phyloP scores from a whole-genome alignment of 30 jellyfish, hydroid and myxozoan species.

The Aurelia aurita complex sp. Pacific region DNA sequence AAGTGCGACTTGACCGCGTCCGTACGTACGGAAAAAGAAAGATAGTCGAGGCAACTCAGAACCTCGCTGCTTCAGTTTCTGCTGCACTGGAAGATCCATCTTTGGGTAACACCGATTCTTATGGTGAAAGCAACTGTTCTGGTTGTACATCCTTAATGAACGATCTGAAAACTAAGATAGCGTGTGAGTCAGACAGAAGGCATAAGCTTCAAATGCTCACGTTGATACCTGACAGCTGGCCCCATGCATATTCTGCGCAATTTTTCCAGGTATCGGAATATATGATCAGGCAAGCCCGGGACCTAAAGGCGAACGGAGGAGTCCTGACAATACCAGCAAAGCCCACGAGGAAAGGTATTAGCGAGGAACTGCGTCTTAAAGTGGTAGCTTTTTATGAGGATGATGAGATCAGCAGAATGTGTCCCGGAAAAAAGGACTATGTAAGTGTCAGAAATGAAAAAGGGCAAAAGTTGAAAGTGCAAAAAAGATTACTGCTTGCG shows the following conservation, averaged over 20 bases:
- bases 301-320: slow-evolving; percentile 2
- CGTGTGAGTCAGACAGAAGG: background rate
- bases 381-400: background rate
- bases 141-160: background rate
- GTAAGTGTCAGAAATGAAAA: background rate
- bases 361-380: background rate
- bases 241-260: background rate
- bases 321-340: background rate
- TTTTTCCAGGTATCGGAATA: background rate
- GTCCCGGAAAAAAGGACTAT: slow-evolving; percentile 1
- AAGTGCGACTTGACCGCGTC: too few species aligned
- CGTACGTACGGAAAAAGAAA: too few species aligned
- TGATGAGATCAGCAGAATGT: background rate
- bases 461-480: background rate
- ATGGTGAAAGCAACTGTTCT: too few species aligned
- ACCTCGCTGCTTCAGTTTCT: too few species aligned
- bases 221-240: slow-evolving; percentile 4
- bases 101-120: too few species aligned
- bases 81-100: too few species aligned
- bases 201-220: background rate
- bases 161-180: background rate
- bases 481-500: background rate
- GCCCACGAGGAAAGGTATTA: background rate
- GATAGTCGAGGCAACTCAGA: too few species aligned
- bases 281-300: background rate